Conservation (phyloP, 2,113 vertebrate species). For the Scomber japonicus region DNA sequence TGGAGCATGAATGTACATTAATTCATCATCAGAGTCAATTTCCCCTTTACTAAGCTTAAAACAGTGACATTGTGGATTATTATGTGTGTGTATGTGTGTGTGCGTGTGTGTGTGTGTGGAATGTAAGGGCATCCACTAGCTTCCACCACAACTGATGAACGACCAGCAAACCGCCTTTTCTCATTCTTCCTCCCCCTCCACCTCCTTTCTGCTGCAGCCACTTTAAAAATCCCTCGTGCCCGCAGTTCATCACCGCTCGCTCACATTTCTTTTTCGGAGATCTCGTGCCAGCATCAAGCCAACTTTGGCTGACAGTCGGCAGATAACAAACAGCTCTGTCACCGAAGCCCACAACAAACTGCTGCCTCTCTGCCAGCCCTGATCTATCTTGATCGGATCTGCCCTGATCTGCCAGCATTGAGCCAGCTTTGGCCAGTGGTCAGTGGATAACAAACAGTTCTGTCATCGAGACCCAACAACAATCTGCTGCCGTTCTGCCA, state of each 20-base stretch:
- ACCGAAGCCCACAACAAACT: conserved; percentile 35
- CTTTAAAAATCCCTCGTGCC: conserved; percentile 2
- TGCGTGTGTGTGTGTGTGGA: background rate
- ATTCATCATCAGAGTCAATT: too few species aligned
- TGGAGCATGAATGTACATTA: background rate
- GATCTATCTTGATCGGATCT: conserved; percentile 54
- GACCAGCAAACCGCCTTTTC: background rate
- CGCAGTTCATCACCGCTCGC: conserved; percentile 30
- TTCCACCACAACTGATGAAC: background rate
- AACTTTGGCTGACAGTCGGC: conserved; percentile 45
- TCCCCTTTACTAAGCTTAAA: background rate
- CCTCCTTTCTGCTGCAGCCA: background rate
- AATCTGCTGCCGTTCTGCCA: conserved; percentile 30
- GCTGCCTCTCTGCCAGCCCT: conserved; percentile 22
- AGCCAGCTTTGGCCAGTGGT: conserved; percentile 40
- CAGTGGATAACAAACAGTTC: conserved; percentile 61
- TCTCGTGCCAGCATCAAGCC: background rate
- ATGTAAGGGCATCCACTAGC: background rate
- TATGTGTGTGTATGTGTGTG: too few species aligned
- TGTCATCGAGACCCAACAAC: conserved; percentile 43
- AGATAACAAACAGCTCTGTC: conserved; percentile 63
- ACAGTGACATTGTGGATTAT: background rate
- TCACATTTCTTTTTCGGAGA: conserved; percentile 13
- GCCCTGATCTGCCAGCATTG: too few species aligned
- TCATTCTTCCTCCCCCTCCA: background rate